Evolutionary conservation across 2,797 vertebrate species (phyloP).

Genomic region (Chanos chanos): DNA sequence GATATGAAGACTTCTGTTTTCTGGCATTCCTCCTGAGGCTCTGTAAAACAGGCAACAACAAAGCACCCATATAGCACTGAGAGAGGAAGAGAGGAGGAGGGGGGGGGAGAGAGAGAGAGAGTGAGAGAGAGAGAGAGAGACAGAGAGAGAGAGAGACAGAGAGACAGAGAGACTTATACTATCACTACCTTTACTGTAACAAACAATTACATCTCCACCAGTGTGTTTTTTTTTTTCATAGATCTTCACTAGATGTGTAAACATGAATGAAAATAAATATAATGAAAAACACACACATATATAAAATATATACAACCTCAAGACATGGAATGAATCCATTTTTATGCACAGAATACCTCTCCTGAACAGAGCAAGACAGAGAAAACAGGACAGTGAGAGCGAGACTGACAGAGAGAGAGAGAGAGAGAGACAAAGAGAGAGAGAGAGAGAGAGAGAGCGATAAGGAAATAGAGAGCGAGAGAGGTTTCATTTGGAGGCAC

Average conservation of each 20-base stretch:
- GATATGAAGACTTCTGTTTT: slow-evolving; percentile 7
- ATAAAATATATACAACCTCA: too few species aligned
- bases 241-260: too few species aligned
- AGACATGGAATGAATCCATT: too few species aligned
- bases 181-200: too few species aligned
- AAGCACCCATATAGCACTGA: slow-evolving; percentile 10
- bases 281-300: too few species aligned
- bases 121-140: neutral
- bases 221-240: too few species aligned
- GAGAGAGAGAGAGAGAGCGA: neutral
- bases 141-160: neutral
- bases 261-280: neutral
- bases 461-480: neutral
- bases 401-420: slow-evolving; percentile 6
- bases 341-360: too few species aligned
- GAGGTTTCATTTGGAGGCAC: slow-evolving; percentile 19
- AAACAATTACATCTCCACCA: too few species aligned
- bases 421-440: neutral
- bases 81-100: neutral
- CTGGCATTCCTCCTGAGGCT: slow-evolving; percentile 9
- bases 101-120: neutral
- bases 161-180: neutral
- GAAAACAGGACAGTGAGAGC: too few species aligned
- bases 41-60: slow-evolving; percentile 10
- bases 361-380: too few species aligned